Evolutionary conservation across 2,797 vertebrate species (phyloP).

Genomic region (Australoheros facetus): DNA sequence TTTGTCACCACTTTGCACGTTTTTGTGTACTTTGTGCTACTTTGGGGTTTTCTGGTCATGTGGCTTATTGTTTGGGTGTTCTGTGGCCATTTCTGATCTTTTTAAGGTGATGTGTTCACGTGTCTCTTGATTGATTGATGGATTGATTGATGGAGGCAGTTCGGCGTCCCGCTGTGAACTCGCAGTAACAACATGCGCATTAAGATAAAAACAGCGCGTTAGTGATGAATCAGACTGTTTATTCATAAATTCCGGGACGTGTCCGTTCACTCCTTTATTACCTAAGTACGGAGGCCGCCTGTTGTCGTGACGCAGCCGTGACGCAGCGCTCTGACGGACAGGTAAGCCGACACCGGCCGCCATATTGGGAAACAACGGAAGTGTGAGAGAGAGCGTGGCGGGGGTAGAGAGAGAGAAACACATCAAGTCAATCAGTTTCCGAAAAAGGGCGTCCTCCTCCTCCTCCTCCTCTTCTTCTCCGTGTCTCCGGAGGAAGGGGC

Average conservation of each 20-base stretch:
- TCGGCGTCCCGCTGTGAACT: accelerated
- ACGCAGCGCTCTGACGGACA: slow-evolving; percentile 72
- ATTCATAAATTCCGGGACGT: neutral
- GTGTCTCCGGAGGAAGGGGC: slow-evolving; percentile 64
- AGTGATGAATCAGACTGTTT: neutral
- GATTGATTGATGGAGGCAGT: too few species aligned
- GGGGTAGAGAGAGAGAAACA: slow-evolving; percentile 6
- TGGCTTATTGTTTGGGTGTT: neutral
- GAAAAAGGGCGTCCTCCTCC: slow-evolving; percentile 54
- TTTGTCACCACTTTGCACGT: too few species aligned
- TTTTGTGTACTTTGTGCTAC: neutral
- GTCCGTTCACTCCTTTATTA: neutral
- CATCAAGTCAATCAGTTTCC: slow-evolving; percentile 51
- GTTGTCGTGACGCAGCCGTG: slow-evolving; percentile 61
- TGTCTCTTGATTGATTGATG: too few species aligned
- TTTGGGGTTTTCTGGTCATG: accelerated
- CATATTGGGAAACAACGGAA: slow-evolving; percentile 79
- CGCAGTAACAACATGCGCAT: neutral
- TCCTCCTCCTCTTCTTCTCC: neutral
- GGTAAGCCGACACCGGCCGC: slow-evolving; percentile 77
- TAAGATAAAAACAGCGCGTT: neutral
- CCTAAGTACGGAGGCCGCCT: slow-evolving; percentile 27
- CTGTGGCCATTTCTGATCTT: too few species aligned
- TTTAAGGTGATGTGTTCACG: neutral
- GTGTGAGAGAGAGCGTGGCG: slow-evolving; percentile 47